Conservation (phyloP, 2,797 vertebrate genomes). For the Anisognathus igniventris region DNA sequence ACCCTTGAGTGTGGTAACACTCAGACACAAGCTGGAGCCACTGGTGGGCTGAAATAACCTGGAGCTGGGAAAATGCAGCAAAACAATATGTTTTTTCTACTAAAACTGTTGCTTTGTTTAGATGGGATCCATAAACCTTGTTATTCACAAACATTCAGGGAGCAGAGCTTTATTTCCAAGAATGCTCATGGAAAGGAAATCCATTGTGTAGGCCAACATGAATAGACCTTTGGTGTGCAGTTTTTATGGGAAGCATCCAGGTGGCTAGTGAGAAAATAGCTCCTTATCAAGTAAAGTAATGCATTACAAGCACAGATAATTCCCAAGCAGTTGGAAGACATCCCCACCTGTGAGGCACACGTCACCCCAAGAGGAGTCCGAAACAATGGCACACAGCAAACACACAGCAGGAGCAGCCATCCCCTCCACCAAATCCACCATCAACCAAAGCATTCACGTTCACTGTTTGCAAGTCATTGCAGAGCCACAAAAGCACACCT, state of each 20-base stretch:
- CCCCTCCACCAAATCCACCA: background rate
- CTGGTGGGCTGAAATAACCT: background rate
- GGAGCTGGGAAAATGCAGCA: background rate
- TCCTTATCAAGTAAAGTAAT: background rate
- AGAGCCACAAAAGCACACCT: background rate
- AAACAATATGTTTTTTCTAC: background rate
- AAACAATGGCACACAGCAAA: background rate
- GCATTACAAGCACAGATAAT: background rate
- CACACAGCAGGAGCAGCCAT: background rate
- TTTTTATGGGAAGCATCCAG: slow-evolving; percentile 39
- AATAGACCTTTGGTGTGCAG: background rate
- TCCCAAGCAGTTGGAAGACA: background rate
- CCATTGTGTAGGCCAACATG: slow-evolving; percentile 45
- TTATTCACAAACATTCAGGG: slow-evolving; percentile 17
- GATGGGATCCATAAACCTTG: slow-evolving; percentile 10
- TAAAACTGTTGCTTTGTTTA: slow-evolving; percentile 22
- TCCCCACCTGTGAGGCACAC: background rate
- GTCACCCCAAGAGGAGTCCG: background rate
- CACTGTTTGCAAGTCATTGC: background rate
- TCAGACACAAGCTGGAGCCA: background rate
- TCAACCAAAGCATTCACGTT: accelerated
- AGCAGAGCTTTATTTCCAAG: slow-evolving; percentile 53
- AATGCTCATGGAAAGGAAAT: slow-evolving; percentile 46
- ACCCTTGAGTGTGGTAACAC: background rate
- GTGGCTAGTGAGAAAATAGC: slow-evolving; percentile 51